Base-by-base conservation (phyloP, 2,888 invertebrate genomes). In the Celastrina argiolus region DNA sequence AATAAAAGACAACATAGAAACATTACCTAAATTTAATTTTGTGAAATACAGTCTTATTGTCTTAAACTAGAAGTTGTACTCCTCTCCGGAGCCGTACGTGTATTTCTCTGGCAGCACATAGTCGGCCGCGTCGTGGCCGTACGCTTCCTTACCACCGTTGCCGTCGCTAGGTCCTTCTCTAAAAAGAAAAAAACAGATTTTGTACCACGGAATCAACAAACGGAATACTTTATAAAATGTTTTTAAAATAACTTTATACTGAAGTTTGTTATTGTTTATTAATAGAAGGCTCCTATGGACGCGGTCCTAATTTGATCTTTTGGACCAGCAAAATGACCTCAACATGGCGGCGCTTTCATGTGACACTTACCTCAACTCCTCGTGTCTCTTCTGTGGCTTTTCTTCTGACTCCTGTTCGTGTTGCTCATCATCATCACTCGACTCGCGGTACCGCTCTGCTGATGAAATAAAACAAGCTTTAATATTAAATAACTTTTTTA, bases 31-130 rank as follows among this genome's bases (percentile, higher is more conserved):
- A 16, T 36, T 39, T 28, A 39, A 51, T 16, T 14, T 63, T 1
- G 41, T 42, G 36, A 12, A n/a, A n/a, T 28, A 41, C 26, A 26
- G 34, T 58, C 36, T 31, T 18, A 12, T 51, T 26, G 51, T 51
- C 12, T 22, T 51, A 34, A 8, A 74, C 73, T 82, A 86, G 71
- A 83, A 88, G 67, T 86, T 81, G 69, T 85, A 85, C 69, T 87
- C 85, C n/a, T 88, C 87, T 36, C 82, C 89, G 1, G 77, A 73
- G 6, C 88, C 91, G 69, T 90, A 91, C 0, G 84, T 83, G 66
- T 91, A 92, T 69, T 84, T 87, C 68, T 88, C 83, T 3, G 91
- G 91, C 28, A 91, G 78, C 2, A 78, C 71, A 70, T 91, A 92
- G 70, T 91, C 90, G 6, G 79, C 82, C 16, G 83, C 82, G 69